Evolutionary conservation across 2,797 vertebrate genomes (phyloP).

Genomic region (Phalloptychus januarius): DNA sequence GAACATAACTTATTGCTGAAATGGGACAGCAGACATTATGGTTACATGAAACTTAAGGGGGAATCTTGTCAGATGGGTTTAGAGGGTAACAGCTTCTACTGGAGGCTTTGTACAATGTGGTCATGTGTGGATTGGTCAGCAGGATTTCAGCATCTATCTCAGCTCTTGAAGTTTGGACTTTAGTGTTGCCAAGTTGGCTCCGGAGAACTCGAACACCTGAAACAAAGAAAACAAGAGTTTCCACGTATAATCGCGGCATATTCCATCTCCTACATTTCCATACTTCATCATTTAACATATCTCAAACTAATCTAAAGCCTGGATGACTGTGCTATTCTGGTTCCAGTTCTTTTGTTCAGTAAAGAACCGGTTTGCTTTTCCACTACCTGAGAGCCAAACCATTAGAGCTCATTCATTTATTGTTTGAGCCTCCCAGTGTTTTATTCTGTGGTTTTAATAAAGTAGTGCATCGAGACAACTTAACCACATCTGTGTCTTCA

Average conservation of each 20-base stretch:
- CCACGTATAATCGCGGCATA: not conserved
- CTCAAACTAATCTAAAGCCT: not conserved
- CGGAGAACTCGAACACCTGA: slow-evolving; percentile 83
- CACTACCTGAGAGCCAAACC: not conserved
- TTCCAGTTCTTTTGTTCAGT: not conserved
- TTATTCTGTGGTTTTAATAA: not conserved
- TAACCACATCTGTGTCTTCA: too few species aligned
- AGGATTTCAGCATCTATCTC: slow-evolving; percentile 26
- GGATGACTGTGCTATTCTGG: not conserved
- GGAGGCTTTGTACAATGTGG: slow-evolving; percentile 4
- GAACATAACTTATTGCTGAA: slow-evolving; percentile 10
- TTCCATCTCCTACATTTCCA: not conserved
- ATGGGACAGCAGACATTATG: not conserved
- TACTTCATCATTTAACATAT: not conserved
- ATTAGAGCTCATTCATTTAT: not conserved
- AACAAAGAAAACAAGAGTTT: slow-evolving; percentile 13
- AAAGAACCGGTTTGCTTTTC: not conserved
- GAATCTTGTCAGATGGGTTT: not conserved
- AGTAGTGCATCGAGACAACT: not conserved
- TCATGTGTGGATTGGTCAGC: not conserved
- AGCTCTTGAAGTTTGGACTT: slow-evolving; percentile 60
- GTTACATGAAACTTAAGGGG: not conserved
- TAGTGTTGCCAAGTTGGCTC: slow-evolving; percentile 82
- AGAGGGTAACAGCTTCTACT: not conserved
- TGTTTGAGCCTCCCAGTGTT: not conserved